These are phyloP conservation scores for Pegoplata infirma DNA, from an alignment of 2,888 invertebrate genomes.

Conservation along the genomic window DNA sequence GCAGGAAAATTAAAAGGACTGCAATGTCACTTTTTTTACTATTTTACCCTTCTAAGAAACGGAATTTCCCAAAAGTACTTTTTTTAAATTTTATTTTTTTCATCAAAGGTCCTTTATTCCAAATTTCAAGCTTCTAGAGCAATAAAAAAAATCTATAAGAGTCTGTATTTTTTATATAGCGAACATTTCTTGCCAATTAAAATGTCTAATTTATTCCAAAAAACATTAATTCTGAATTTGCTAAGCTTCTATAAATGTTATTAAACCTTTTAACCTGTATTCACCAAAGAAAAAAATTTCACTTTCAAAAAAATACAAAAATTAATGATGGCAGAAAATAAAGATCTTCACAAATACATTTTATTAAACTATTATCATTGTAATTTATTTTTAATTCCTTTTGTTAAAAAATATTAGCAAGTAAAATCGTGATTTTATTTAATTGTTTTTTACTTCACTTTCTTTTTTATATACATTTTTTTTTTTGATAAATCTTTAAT, in stretches of 20 bases:
- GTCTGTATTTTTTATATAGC: too few relatives aligned
- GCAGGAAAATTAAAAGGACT: too few relatives aligned
- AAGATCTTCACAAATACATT: not conserved
- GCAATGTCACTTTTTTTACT: too few relatives aligned
- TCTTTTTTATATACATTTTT: conserved; percentile 28
- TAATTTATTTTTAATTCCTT: conserved; percentile 41
- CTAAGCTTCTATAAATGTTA: not conserved
- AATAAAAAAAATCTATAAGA: too few relatives aligned
- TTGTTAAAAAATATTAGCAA: conserved; percentile 4
- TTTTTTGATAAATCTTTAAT: conserved; percentile 3
- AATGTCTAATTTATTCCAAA: too few relatives aligned
- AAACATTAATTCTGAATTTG: not conserved
- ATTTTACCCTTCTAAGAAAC: too few relatives aligned
- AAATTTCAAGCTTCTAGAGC: too few relatives aligned
- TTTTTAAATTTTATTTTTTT: too few relatives aligned
- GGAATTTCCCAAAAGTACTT: too few relatives aligned
- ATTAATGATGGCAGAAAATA: not conserved
- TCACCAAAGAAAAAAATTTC: not conserved
- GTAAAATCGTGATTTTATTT: conserved; percentile 46
- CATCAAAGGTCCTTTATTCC: too few relatives aligned
- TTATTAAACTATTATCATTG: conserved; percentile 19
- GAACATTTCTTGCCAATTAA: too few relatives aligned
- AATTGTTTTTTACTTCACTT: conserved; percentile 48
- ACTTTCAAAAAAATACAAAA: not conserved
- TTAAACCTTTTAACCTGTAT: conserved; percentile 3